Evolutionary conservation across 1,140 invertebrate genomes (phyloP), one percentile per base, ranked within the genome.

Genomic region (Pseudachorutes palmiensis): DNA sequence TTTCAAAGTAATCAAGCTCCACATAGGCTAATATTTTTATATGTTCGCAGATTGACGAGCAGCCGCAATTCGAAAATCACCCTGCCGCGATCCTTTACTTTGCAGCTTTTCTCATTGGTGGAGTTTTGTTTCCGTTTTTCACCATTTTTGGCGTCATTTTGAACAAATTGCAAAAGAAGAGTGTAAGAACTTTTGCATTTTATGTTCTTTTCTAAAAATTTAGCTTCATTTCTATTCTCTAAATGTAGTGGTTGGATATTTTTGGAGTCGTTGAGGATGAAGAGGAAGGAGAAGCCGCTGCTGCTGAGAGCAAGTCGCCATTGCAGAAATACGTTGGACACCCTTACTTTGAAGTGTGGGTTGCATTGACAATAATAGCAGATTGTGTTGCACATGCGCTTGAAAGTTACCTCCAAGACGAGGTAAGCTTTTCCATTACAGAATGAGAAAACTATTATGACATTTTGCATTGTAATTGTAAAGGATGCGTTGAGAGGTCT

Each of bases 61-160:
- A 14, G 24, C 51, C 51, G 3, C 5, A 55, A 12, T 14, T 5
- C 12, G 24, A 55, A 24, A 5, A 12, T 5, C 9, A 24, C 51
- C 24, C 24, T 14, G 24, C 24, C 12, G 5, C 9, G 9, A 16
- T 55, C 5, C 51, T 55, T 5, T 55, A 55, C 51, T 55, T 55
- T 24, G 12, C 24, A 12, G 24, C 24, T 26, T 55, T 55, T 26
- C 51, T 55, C 9, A 24, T 55, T 19, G 3, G 9, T 12, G 51
- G 51, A 16, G 51, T 55, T 55, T 55, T 55, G 24, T 55, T 55
- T 55, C 51, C 51, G 51, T 55, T 55, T 24, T 55, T 16, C 24
- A 55, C 14, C 12, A 55, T 55, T 9, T 12, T 55, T 55, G 51
- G 51, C 51, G 24, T 55, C 51, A 16, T 55, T 16, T 55, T 12